Evolutionary conservation across 2,888 invertebrate genomes (phyloP).

Genomic region (Ephialtes manifestator): DNA sequence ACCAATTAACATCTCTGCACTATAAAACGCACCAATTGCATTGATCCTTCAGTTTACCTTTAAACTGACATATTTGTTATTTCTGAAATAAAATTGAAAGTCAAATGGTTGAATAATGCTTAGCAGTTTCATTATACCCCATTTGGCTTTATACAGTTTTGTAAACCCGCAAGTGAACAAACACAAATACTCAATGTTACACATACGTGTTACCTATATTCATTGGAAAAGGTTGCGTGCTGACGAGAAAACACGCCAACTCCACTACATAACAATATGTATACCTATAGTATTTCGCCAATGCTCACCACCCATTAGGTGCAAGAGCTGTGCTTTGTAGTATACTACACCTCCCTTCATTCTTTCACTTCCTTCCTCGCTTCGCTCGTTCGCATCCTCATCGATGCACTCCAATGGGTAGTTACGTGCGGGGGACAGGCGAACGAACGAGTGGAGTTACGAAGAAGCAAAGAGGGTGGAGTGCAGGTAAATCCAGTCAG

Average conservation of each 20-base stretch:
- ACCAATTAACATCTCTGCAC: too few relatives aligned
- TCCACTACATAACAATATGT: slow-evolving; percentile 36
- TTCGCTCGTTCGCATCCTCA: slow-evolving; percentile 48
- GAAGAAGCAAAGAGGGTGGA: slow-evolving; percentile 14
- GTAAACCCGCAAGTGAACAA: not conserved
- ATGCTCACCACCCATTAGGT: slow-evolving; percentile 56
- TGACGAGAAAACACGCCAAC: slow-evolving; percentile 53
- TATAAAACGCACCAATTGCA: too few relatives aligned
- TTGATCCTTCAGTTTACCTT: too few relatives aligned
- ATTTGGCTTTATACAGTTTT: not conserved
- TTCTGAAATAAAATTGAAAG: too few relatives aligned
- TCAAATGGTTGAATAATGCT: not conserved
- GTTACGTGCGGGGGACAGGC: slow-evolving; percentile 20
- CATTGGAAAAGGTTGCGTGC: slow-evolving; percentile 70
- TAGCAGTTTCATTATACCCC: not conserved
- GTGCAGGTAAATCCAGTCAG: slow-evolving; percentile 43
- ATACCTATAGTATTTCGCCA: slow-evolving; percentile 58
- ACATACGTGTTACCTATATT: slow-evolving; percentile 8
- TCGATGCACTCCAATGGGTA: slow-evolving; percentile 49
- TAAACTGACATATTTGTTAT: too few relatives aligned
- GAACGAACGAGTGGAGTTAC: slow-evolving; percentile 34
- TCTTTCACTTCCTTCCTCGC: slow-evolving; percentile 39
- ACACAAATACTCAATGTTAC: not conserved
- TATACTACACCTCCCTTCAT: slow-evolving; percentile 37
- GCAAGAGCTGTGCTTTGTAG: slow-evolving; percentile 5